Evolutionary conservation across 2,888 invertebrate genomes (phyloP).

Genomic region (Aelia acuminata): DNA sequence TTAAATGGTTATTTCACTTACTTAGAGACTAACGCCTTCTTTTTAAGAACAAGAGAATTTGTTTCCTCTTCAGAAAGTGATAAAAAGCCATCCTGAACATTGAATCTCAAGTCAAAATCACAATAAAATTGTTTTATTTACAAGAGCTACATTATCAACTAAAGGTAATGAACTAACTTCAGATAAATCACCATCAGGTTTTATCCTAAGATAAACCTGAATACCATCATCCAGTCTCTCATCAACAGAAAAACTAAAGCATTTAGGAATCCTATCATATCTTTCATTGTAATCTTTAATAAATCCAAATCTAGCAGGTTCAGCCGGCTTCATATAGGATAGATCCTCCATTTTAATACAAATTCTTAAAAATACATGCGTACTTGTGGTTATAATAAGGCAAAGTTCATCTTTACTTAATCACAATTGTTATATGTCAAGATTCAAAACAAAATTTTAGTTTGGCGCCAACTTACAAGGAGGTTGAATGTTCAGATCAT

Average conservation of each 20-base stretch:
- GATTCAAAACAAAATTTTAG: too few species aligned
- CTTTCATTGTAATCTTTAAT: not conserved
- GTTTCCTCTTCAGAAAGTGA: not conserved
- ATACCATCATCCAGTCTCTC: conserved; percentile 9
- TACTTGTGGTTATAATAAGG: too few species aligned
- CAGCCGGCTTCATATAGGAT: not conserved
- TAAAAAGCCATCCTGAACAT: conserved; percentile 17
- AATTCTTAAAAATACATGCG: too few species aligned
- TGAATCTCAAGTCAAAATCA: not conserved
- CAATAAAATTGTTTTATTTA: not conserved
- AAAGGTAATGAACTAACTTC: not conserved
- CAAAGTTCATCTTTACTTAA: too few species aligned
- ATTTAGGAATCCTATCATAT: conserved; percentile 11
- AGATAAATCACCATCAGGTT: conserved; percentile 28
- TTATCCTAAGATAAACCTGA: conserved; percentile 14
- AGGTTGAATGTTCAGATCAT: too few species aligned
- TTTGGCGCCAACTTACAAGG: too few species aligned
- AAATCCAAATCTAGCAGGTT: not conserved
- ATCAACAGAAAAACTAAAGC: conserved; percentile 20
- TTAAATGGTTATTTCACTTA: not conserved
- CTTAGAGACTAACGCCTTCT: not conserved
- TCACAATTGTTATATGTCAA: too few species aligned
- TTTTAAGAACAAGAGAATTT: not conserved
- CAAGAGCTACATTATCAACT: too few species aligned
- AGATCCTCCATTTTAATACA: not conserved